A percentile compares a stretch with the other conserved stretches of the same genome.
phyloP scores from a whole-genome alignment of 2,113 vertebrate species.

The Tetrax tetrax region DNA sequence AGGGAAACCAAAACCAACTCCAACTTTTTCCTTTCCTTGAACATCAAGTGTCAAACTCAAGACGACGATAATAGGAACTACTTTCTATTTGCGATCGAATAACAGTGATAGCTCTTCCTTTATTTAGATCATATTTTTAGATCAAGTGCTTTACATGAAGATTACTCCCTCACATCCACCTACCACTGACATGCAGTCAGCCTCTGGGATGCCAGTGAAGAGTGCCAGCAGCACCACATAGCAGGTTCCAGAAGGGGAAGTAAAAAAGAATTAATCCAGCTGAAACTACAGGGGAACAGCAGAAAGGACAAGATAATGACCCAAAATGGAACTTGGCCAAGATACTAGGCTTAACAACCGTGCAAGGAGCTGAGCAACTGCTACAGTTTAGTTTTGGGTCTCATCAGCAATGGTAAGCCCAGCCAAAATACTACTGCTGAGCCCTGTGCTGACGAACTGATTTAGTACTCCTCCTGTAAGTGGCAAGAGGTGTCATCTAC shows the following conservation, averaged over 20 bases:
- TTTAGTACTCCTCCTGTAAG: conserved; percentile 23
- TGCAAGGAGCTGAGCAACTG: conserved; percentile 29
- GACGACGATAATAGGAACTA: conserved; percentile 1
- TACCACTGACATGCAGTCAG: conserved; percentile 20
- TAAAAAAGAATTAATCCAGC: conserved; percentile 40
- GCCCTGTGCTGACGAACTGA: neutral
- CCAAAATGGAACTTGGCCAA: conserved; percentile 47
- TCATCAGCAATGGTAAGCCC: neutral
- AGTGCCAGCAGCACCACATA: conserved; percentile 19
- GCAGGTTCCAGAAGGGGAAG: conserved; percentile 26
- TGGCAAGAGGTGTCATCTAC: conserved; percentile 68
- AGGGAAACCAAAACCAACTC: conserved; percentile 14
- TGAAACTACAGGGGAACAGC: conserved; percentile 40
- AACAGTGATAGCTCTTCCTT: conserved; percentile 32
- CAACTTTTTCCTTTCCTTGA: neutral
- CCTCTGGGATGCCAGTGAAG: conserved; percentile 26
- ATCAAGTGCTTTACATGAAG: conserved; percentile 49
- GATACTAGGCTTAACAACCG: conserved; percentile 30
- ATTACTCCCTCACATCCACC: conserved; percentile 7
- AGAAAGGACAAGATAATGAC: conserved; percentile 57
- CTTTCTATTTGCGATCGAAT: conserved; percentile 5
- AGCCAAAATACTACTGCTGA: conserved; percentile 41
- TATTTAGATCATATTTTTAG: conserved; percentile 47
- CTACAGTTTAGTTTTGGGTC: conserved; percentile 23
- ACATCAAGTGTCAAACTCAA: neutral